phyloP scores from a whole-genome alignment of 2,113 vertebrate species.

The Microcebus lehilahytsara region DNA sequence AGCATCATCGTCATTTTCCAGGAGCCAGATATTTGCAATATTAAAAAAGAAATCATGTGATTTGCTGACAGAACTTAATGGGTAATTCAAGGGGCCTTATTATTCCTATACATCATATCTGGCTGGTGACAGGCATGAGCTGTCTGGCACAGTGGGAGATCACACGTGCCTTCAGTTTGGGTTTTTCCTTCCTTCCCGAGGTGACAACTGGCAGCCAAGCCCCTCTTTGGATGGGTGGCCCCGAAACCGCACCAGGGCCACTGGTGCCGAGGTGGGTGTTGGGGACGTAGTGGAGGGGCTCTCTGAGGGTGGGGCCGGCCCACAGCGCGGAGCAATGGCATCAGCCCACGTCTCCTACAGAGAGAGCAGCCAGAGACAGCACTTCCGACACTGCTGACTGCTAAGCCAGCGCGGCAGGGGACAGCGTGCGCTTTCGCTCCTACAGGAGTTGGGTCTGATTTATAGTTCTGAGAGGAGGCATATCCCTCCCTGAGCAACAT shows the following conservation, averaged over 20 bases:
- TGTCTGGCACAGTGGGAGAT: not conserved
- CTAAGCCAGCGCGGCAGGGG: fast-evolving
- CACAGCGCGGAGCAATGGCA: not conserved
- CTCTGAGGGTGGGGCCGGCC: not conserved
- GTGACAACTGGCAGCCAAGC: not conserved
- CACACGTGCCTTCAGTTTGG: not conserved
- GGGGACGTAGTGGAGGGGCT: not conserved
- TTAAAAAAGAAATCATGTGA: conserved; percentile 69
- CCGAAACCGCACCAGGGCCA: not conserved
- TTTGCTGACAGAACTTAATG: conserved; percentile 69
- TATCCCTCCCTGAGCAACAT: not conserved
- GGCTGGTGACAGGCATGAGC: conserved; percentile 43
- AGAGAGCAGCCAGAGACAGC: not conserved
- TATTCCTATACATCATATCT: conserved; percentile 53
- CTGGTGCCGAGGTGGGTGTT: not conserved
- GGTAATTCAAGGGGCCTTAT: conserved; percentile 63
- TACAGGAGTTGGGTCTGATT: not conserved
- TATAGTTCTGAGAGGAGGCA: not conserved
- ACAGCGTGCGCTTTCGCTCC: fast-evolving
- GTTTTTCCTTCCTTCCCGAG: not conserved
- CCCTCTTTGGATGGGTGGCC: not conserved
- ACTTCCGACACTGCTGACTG: not conserved
- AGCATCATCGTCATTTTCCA: conserved; percentile 61
- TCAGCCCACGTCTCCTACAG: not conserved
- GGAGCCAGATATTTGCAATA: conserved; percentile 64